A percentile compares a stretch with the other conserved stretches of the same genome.
These are phyloP conservation scores for Eucidaris tribuloides DNA, from an alignment of 35 echinoderm and acorn worm genomes.

Conservation along the genomic window DNA sequence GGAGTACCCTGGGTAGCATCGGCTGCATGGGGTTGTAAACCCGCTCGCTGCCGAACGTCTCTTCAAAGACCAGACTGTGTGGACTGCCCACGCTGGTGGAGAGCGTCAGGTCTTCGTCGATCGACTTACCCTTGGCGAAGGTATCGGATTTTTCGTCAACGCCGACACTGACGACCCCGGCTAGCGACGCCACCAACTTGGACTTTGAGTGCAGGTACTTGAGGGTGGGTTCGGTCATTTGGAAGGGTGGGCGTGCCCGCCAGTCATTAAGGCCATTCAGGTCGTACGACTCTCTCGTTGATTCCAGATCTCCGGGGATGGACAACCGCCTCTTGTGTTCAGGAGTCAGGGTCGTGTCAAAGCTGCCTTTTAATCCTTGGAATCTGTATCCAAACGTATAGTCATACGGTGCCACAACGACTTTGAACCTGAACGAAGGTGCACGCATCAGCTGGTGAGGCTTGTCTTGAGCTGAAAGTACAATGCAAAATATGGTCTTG, in stretches of 20 bases:
- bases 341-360: neutral
- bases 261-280: neutral
- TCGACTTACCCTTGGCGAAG: constrained; percentile 32
- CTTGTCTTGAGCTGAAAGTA: too few species aligned
- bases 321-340: constrained; percentile 42
- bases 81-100: constrained; percentile 17
- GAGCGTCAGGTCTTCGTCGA: neutral
- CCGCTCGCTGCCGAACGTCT: constrained; percentile 64
- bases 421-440: constrained; percentile 76
- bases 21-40: constrained; percentile 14
- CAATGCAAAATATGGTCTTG: too few species aligned
- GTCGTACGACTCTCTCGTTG: constrained; percentile 30
- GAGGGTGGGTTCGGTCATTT: constrained; percentile 82
- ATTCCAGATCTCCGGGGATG: too few species aligned
- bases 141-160: constrained; percentile 41
- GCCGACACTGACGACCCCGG: constrained; percentile 54
- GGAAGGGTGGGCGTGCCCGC: constrained; percentile 39
- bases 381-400: constrained; percentile 74
- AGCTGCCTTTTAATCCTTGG: neutral
- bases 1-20: constrained; percentile 47
- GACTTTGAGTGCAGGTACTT: constrained; percentile 82
- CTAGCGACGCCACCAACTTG: constrained; percentile 68
- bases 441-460: too few species aligned
- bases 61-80: constrained; percentile 51
- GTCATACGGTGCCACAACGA: constrained; percentile 50